Percentiles rank a stretch among this genome's conserved stretches.
phyloP scores from a whole-genome alignment of 2,113 vertebrate genomes.

The Chlamydotis undulata region DNA sequence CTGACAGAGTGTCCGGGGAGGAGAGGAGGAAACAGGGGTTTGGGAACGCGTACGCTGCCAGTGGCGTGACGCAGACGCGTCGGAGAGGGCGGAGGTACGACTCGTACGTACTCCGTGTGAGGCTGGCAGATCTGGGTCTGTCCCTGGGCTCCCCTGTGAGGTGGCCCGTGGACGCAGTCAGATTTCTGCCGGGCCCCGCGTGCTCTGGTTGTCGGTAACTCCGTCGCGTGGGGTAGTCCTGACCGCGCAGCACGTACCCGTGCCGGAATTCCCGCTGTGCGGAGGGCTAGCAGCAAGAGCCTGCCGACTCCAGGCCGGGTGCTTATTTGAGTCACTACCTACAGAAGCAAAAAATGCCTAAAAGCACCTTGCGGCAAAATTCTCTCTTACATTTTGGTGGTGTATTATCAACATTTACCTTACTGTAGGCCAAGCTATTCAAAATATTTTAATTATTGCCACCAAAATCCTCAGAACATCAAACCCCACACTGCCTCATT shows the following conservation, averaged over 20 bases:
- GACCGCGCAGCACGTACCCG: neutral
- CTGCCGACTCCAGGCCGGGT: neutral
- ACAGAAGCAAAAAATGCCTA: neutral
- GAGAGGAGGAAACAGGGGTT: neutral
- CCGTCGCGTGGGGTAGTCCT: neutral
- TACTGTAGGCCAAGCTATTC: neutral
- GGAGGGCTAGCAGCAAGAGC: neutral
- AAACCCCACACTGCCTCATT: no score
- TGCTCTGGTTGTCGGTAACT: accelerated
- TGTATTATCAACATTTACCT: neutral
- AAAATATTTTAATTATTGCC: accelerated
- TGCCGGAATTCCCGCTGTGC: neutral
- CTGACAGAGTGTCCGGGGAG: neutral
- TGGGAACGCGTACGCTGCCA: neutral
- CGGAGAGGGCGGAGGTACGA: accelerated
- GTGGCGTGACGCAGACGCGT: no score
- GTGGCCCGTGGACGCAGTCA: neutral
- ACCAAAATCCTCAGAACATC: neutral
- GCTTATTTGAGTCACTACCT: neutral
- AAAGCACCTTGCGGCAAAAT: neutral
- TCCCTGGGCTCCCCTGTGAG: neutral
- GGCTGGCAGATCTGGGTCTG: neutral
- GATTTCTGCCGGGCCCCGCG: neutral
- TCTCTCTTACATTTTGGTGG: neutral
- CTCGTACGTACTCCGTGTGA: accelerated